These are phyloP conservation scores for Mesocentrotus franciscanus DNA, from an alignment of 53 echinoderm and acorn worm genomes.

Conservation along the genomic window DNA sequence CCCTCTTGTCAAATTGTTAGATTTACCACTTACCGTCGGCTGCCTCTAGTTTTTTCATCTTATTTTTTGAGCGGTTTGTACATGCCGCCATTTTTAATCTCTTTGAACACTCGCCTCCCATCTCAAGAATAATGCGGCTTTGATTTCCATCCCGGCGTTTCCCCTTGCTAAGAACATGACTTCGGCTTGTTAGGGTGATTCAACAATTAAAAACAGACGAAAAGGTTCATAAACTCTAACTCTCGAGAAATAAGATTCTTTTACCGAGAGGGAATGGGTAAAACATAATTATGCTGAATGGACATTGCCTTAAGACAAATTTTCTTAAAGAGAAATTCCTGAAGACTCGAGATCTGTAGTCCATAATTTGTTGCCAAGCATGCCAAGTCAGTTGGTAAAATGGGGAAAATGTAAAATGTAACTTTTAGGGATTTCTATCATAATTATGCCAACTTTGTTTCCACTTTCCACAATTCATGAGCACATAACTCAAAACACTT, in stretches of 20 bases:
- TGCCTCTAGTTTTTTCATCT: not conserved
- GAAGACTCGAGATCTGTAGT: not conserved
- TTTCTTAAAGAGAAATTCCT: not conserved
- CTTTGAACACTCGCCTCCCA: not conserved
- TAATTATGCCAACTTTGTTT: not conserved
- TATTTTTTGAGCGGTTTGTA: slow-evolving; percentile 36
- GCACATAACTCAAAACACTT: not conserved
- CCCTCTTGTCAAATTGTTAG: slow-evolving; percentile 24
- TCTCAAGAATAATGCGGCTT: slow-evolving; percentile 38
- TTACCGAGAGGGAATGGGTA: not conserved
- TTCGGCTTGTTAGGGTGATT: not conserved
- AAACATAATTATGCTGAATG: not conserved
- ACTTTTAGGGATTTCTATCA: not conserved
- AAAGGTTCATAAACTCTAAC: not conserved
- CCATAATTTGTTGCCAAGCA: not conserved
- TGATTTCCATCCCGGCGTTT: slow-evolving; percentile 7
- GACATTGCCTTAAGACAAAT: not conserved
- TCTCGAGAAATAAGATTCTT: not conserved
- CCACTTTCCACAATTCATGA: not conserved
- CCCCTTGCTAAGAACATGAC: not conserved
- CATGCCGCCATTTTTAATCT: slow-evolving; percentile 61
- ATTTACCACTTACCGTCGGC: slow-evolving; percentile 2
- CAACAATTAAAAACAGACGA: not conserved
- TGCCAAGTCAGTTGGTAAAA: not conserved
- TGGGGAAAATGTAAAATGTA: not conserved